Evolutionary conservation across 2,888 invertebrate species (phyloP), one percentile per base, ranked within the genome.

Genomic region (Ophion costatus): DNA sequence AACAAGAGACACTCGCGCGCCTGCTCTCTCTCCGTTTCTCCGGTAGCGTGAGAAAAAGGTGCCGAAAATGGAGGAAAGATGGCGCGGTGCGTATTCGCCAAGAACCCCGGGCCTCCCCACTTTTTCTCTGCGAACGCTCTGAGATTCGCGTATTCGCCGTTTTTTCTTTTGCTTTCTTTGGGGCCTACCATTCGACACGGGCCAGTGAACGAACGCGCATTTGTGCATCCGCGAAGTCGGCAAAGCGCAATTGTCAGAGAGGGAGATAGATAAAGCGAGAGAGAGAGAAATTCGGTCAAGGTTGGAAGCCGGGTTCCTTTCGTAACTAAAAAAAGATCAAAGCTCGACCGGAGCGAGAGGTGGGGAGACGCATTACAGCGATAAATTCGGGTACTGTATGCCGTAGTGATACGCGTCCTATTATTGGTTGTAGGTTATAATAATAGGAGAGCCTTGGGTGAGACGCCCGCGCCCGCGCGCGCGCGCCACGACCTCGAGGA

Each of bases 71-170:
- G 2, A 64, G 71, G 76, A 71, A 22, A 59, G 59, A 59, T 51
- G 51, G 51, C 51, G 51, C 51, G 51, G 17, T 2, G 17, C 51
- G 14, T 17, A 38, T 38, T 38, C 51, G 51, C 14, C 51, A 51
- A 51, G 51, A 51, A 51, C 51, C 17, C 17, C 11, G 14, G 45
- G n/a, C n/a, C 80, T 64, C 82, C 82, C 81, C 86, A 83, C 83
- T 86, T 83, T 85, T 83, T 85, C 78, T 83, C 80, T 73, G 74
- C 64, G 75, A 78, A 81, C 77, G 76, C 63, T 86, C 80, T 82
- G 76, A 82, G 84, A 85, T 51, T 73, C 85, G 79, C 73, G 66
- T 45, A 63, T 56, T 17, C 33, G 73, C n/a, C 42, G 56, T 64
- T 69, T 61, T 33, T 6, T 17, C 24, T 42, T 63, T 38, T 29